These are phyloP conservation scores for Cheilosia vernalis DNA, from an alignment of 2,888 invertebrate species.

Conservation along the genomic window DNA sequence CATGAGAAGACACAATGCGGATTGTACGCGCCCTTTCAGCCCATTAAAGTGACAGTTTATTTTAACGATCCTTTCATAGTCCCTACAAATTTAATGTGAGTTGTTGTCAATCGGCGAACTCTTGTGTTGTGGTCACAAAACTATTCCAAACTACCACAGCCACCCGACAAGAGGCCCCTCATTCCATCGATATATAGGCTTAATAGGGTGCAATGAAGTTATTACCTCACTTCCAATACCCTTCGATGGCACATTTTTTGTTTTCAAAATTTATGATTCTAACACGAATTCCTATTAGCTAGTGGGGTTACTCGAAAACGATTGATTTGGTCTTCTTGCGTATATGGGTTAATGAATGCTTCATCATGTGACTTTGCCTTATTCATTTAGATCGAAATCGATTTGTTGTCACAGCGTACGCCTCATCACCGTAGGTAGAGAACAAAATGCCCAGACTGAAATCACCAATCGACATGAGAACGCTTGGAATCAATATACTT, in stretches of 20 bases:
- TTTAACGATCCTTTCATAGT: slow-evolving; percentile 53
- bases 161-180: slow-evolving; percentile 1
- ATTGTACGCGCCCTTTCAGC: not conserved
- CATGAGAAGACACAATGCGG: not conserved
- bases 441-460: slow-evolving; percentile 57
- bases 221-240: slow-evolving; percentile 29
- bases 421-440: slow-evolving; percentile 31
- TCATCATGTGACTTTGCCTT: slow-evolving; percentile 45
- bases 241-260: not conserved
- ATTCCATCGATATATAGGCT: slow-evolving; percentile 29
- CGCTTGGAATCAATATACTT: slow-evolving; percentile 47
- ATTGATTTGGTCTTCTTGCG: slow-evolving; percentile 40
- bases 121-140: slow-evolving; percentile 68
- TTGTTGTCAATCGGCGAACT: slow-evolving; percentile 38
- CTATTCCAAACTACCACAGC: slow-evolving; percentile 30
- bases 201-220: slow-evolving; percentile 47
- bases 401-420: slow-evolving; percentile 45
- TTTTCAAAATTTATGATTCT: slow-evolving; percentile 6
- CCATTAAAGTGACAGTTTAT: slow-evolving; percentile 50
- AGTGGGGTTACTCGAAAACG: slow-evolving; percentile 12
- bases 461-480: slow-evolving; percentile 62
- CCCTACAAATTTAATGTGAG: slow-evolving; percentile 60
- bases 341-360: slow-evolving; percentile 37
- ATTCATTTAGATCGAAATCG: slow-evolving; percentile 64
- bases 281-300: slow-evolving; percentile 4